Base-by-base conservation (phyloP, 2,888 invertebrate species). In the Leptopilina drosophilae region DNA sequence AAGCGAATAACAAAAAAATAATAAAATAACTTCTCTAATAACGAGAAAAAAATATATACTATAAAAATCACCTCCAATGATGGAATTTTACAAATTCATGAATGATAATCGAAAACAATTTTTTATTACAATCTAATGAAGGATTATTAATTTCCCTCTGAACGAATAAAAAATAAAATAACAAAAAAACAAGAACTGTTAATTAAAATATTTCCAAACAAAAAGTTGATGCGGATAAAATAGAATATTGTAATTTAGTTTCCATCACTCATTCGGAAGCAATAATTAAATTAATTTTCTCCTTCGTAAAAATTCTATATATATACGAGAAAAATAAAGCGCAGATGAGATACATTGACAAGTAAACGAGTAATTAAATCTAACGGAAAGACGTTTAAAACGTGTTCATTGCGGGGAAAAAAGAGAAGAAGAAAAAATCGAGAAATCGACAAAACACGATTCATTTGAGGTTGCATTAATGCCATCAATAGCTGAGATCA, bases 391-490 rank as follows among this genome's bases (percentile, higher is more conserved):
- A 69, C 26, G 53, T 53, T 73, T 7, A 26, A n/a, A 53, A 56
- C 73, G 73, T 33, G 15, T 59, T 73, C n/a, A 73, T 14, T 40
- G 53, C 5, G 33, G 62, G 46, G 7, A 46, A 49, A 49, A 42
- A 42, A 42, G 42, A 49, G 49, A 40, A 56, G 56, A 59, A 7
- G 9, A 7, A 33, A 73, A 73, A 59, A n/a, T 11, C 33, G 56
- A 73, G 73, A 73, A 73, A 73, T 73, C 73, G 56, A n/a, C 26
- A 53, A 73, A 73, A 73, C 33, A 73, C 56, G 73, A 73, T 56
- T 73, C 33, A 11, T 59, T 73, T 26, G 53, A 73, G 40, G 12
- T 12, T 56, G 73, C 40, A 73, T 8, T 56, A 73, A 40, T 56
- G 73, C 56, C 49, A 46, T 49, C 15, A 20, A 67, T 46, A 67